Conservation (phyloP, 2,888 invertebrate genomes). For the Cactoblastis cactorum region DNA sequence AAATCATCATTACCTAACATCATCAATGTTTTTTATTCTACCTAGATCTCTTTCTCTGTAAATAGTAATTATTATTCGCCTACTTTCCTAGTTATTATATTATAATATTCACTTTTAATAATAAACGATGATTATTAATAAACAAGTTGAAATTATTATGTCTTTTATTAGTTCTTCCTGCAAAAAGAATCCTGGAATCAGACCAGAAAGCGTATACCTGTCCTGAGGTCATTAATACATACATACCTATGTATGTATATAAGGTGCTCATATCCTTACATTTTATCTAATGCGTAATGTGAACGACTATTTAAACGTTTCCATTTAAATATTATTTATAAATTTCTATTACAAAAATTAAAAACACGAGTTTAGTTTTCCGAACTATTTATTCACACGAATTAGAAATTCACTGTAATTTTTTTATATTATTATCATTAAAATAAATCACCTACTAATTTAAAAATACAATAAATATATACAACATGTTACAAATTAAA, state of each 20-base stretch:
- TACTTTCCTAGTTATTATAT: slow-evolving; percentile 60
- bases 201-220: too few relatives aligned
- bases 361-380: not conserved
- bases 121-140: slow-evolving; percentile 58
- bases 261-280: too few relatives aligned
- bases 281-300: too few relatives aligned
- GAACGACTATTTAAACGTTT: too few relatives aligned
- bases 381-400: slow-evolving; percentile 12
- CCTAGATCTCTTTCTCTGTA: slow-evolving; percentile 42
- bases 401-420: not conserved
- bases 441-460: not conserved
- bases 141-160: slow-evolving; percentile 46
- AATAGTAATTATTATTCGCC: slow-evolving; percentile 58
- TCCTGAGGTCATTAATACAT: too few relatives aligned
- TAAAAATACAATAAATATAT: not conserved
- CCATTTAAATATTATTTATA: too few relatives aligned
- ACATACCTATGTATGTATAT: too few relatives aligned
- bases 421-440: not conserved
- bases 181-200: not conserved
- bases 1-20: slow-evolving; percentile 1
- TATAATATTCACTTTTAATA: slow-evolving; percentile 71
- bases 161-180: slow-evolving; percentile 21
- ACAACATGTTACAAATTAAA: not conserved
- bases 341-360: not conserved
- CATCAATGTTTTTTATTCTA: slow-evolving; percentile 13